Base-by-base conservation (phyloP, 2,113 vertebrate genomes). In the Cebus imitator region DNA sequence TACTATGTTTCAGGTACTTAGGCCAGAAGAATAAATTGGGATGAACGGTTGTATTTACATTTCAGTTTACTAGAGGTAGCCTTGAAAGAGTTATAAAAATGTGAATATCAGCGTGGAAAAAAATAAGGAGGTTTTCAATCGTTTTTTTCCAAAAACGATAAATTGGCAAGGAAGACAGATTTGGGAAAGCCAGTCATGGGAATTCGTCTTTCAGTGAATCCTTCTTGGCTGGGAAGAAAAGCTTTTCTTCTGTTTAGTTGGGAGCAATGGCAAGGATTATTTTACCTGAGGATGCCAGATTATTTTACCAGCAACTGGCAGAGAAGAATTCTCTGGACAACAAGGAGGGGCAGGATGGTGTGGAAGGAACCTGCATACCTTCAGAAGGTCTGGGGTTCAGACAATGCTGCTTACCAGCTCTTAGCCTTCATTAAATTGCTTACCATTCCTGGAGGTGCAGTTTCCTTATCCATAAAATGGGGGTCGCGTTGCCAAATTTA, bases 11-110 rank as follows among this genome's bases (percentile, higher is more conserved):
- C 58, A 58, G 32, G 72, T 94, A 66, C 92, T 52, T 66, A 91
- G 95, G 35, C 16, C 66, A 78, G 70, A 88, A 80, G 70, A 79
- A 80, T 48, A 87, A 57, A 2, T 21, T 86, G 78, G 17, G 27
- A 73, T 50, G 57, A 37, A 21, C 23, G 43, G 23, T 80, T 82
- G n/a, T 92, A 72, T 90, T 97, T 97, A 80, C 73, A 83, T 70
- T 91, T 96, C n/a, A 85, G 23, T 91, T 90, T 86, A 21, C 40
- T 50, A 85, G 75, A 90, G 5, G 25, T 12, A 91, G 50, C 14
- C 35, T 94, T 66, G 25, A 75, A 61, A 76, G 55, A 90, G 23
- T 87, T 75, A 57, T 5, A 72, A 81, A 95, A 94, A 82, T 50
- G 37, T 23, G 21, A 94, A 30, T 72, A 58, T 45, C n/a, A 61